Conservation (phyloP, 1,140 invertebrate species). For the Neodiprion virginianus region DNA sequence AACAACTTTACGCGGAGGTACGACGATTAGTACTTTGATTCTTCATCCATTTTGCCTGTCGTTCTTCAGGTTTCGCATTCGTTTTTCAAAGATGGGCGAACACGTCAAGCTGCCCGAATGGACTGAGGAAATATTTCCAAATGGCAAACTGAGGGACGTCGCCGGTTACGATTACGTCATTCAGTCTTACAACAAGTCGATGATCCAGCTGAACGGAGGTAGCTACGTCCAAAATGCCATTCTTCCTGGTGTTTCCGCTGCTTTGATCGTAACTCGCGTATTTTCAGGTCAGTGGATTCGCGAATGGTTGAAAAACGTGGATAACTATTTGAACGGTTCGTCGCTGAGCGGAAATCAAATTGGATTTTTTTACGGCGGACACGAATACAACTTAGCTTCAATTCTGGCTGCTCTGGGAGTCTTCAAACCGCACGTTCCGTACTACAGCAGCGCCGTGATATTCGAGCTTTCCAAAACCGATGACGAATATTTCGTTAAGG, state of each 20-base stretch:
- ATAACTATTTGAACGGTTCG: slow-evolving; percentile 1
- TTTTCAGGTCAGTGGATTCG: slow-evolving; percentile 3
- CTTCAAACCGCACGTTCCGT: slow-evolving; percentile 56
- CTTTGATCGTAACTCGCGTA: background rate
- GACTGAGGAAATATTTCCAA: background rate
- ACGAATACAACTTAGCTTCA: slow-evolving; percentile 74
- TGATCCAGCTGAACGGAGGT: slow-evolving; percentile 8
- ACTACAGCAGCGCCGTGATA: slow-evolving; percentile 9
- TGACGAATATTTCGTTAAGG: background rate
- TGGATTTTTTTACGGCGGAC: slow-evolving; percentile 64
- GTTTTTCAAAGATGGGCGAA: background rate
- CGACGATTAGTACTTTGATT: background rate
- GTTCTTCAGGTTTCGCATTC: background rate
- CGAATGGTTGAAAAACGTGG: background rate
- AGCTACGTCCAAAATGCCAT: background rate
- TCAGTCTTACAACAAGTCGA: slow-evolving; percentile 4
- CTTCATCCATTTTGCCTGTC: background rate
- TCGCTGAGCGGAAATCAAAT: background rate
- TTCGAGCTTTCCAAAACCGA: slow-evolving; percentile 6
- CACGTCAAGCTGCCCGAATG: slow-evolving; percentile 1
- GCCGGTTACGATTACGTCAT: slow-evolving; percentile 10
- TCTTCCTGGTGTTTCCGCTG: background rate
- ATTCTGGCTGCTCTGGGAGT: slow-evolving; percentile 68
- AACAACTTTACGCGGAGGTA: slow-evolving; percentile 11
- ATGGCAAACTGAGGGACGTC: background rate